A percentile compares a stretch with the other conserved stretches of the same genome.
Conservation (phyloP, 2,113 vertebrate species). For the Xiphias gladius region DNA sequence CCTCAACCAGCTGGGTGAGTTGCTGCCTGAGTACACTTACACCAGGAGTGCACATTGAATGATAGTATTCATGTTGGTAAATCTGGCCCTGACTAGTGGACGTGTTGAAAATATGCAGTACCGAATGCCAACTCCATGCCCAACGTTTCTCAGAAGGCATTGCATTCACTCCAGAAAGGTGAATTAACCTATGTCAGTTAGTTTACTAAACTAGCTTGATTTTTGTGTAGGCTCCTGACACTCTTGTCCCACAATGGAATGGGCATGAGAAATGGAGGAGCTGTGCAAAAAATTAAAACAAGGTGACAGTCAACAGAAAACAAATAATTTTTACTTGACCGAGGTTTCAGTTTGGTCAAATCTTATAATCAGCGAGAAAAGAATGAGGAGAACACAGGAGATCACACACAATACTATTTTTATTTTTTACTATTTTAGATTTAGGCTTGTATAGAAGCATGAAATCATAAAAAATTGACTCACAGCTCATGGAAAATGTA, state of each 20-base stretch:
- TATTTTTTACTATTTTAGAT: not conserved
- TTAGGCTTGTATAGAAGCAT: not conserved
- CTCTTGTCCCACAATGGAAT: no score
- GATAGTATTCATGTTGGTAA: not conserved
- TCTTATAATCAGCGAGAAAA: not conserved
- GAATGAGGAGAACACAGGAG: not conserved
- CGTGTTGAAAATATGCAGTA: not conserved
- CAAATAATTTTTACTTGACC: not conserved
- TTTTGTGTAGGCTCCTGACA: not conserved
- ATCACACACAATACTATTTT: not conserved
- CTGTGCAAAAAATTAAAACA: not conserved
- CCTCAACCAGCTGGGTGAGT: no score
- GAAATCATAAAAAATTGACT: not conserved
- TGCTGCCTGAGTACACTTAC: not conserved
- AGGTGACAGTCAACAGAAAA: not conserved
- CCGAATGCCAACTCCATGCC: not conserved
- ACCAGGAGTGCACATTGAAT: not conserved
- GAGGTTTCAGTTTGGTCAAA: not conserved
- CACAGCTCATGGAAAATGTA: not conserved
- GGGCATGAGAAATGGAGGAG: no score
- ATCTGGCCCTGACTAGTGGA: not conserved
- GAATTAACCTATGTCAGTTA: not conserved
- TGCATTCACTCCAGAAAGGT: not conserved
- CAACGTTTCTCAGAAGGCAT: not conserved
- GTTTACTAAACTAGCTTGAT: not conserved